Conservation (phyloP, 2,888 invertebrate genomes). For the Xylocampa areola region DNA sequence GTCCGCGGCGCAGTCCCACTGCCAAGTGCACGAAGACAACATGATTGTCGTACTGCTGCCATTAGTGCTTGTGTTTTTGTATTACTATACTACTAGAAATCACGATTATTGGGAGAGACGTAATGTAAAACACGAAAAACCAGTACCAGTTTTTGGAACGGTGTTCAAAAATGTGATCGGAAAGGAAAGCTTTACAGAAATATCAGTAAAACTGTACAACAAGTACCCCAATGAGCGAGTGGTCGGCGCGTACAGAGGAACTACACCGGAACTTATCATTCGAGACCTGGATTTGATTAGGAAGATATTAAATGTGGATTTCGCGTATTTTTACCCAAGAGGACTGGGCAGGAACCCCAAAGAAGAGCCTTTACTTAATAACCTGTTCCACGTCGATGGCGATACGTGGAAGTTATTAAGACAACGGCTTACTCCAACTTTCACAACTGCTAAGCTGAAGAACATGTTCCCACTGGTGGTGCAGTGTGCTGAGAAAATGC, state of each 20-base stretch:
- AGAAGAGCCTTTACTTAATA: slow-evolving; percentile 63
- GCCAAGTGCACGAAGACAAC: too few relatives aligned
- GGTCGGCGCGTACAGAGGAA: slow-evolving; percentile 65
- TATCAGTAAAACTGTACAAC: slow-evolving; percentile 54
- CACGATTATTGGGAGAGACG: slow-evolving; percentile 55
- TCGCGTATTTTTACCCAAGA: slow-evolving; percentile 34
- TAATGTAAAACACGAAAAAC: slow-evolving; percentile 48
- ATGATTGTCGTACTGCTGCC: slow-evolving; percentile 37
- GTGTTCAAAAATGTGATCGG: slow-evolving; percentile 15
- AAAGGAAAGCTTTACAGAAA: slow-evolving; percentile 33
- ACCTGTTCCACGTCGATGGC: slow-evolving; percentile 68
- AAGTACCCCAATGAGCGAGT: slow-evolving; percentile 66
- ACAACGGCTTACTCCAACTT: slow-evolving; percentile 69
- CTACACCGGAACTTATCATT: slow-evolving; percentile 63
- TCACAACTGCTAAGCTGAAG: slow-evolving; percentile 67
- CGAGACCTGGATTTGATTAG: slow-evolving; percentile 66
- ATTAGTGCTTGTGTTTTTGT: slow-evolving; percentile 35
- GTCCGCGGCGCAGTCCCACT: too few relatives aligned
- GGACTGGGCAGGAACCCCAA: slow-evolving; percentile 59
- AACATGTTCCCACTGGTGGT: slow-evolving; percentile 71
- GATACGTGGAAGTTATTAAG: slow-evolving; percentile 70
- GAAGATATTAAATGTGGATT: slow-evolving; percentile 61
- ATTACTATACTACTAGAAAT: slow-evolving; percentile 44
- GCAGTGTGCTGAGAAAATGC: slow-evolving; percentile 65
- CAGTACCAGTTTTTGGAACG: slow-evolving; percentile 42